These are phyloP conservation scores for Agrilus planipennis DNA, from an alignment of 1,140 invertebrate species.

Conservation along the genomic window DNA sequence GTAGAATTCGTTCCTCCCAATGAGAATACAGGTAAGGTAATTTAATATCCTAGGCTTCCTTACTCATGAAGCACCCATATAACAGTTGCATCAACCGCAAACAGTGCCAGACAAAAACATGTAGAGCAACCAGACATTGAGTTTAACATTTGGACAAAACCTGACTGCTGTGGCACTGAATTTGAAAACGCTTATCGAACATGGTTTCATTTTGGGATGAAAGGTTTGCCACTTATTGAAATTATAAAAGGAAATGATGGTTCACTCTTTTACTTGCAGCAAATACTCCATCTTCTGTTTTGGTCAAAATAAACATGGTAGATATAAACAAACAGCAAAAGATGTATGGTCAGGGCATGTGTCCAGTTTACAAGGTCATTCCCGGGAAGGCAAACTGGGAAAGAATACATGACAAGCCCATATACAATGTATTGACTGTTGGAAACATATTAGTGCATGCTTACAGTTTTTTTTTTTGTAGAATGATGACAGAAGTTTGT, in stretches of 20 bases:
- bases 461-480: conserved; percentile 39
- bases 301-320: conserved; percentile 71
- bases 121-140: conserved; percentile 54
- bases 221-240: conserved; percentile 19
- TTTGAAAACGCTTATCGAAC: conserved; percentile 85
- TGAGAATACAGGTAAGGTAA: conserved; percentile 26
- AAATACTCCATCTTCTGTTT: conserved; percentile 36
- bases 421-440: conserved; percentile 47
- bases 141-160: conserved; percentile 83
- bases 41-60: neutral
- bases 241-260: conserved; percentile 3
- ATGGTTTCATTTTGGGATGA: conserved; percentile 90
- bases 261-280: conserved; percentile 29
- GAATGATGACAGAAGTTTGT: conserved; percentile 60
- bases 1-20: conserved; percentile 51
- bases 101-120: conserved; percentile 18
- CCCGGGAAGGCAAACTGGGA: conserved; percentile 68
- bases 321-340: conserved; percentile 84
- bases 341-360: conserved; percentile 85
- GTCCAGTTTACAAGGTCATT: conserved; percentile 60
- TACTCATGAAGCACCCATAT: neutral
- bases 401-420: conserved; percentile 60
- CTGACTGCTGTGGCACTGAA: conserved; percentile 76
- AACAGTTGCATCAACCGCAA: conserved; percentile 1
- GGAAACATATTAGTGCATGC: conserved; percentile 21